Percentiles rank a stretch among this genome's conserved stretches.
Evolutionary conservation across 2,113 vertebrate genomes (phyloP).

Genomic region (Agelaius tricolor): DNA sequence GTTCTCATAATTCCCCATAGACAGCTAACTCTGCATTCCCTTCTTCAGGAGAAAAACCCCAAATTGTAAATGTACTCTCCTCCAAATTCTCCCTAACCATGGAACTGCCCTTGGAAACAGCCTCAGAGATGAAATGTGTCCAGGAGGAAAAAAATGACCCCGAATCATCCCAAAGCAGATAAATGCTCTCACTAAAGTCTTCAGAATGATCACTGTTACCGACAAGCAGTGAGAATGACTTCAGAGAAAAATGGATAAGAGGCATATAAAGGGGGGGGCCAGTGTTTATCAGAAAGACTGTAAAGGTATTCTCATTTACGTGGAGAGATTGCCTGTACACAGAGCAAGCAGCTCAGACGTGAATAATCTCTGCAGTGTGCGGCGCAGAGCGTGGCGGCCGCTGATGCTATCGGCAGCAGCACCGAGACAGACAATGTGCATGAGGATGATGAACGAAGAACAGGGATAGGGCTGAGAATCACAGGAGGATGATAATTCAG

Average conservation of each 20-base stretch:
- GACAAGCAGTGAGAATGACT: neutral
- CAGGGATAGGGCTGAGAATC: neutral
- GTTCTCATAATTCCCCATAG: slow-evolving; percentile 41
- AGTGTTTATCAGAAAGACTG: slow-evolving; percentile 24
- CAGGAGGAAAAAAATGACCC: neutral
- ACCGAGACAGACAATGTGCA: neutral
- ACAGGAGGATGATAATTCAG: neutral
- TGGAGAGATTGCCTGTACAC: neutral
- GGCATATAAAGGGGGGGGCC: neutral
- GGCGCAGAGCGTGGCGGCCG: neutral
- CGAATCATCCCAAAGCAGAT: neutral
- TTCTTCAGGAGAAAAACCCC: neutral
- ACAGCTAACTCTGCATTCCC: neutral
- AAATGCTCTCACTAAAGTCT: neutral
- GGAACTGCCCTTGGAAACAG: neutral
- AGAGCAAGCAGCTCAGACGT: neutral
- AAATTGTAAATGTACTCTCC: neutral
- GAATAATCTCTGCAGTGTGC: neutral
- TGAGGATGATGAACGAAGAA: neutral
- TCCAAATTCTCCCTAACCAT: neutral
- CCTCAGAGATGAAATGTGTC: neutral
- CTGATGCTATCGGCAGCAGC: neutral
- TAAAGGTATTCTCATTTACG: slow-evolving; percentile 1
- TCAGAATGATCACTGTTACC: neutral
- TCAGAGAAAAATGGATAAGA: neutral